phyloP scores from a whole-genome alignment of 2,888 invertebrate genomes.

The Cyaniris semiargus region DNA sequence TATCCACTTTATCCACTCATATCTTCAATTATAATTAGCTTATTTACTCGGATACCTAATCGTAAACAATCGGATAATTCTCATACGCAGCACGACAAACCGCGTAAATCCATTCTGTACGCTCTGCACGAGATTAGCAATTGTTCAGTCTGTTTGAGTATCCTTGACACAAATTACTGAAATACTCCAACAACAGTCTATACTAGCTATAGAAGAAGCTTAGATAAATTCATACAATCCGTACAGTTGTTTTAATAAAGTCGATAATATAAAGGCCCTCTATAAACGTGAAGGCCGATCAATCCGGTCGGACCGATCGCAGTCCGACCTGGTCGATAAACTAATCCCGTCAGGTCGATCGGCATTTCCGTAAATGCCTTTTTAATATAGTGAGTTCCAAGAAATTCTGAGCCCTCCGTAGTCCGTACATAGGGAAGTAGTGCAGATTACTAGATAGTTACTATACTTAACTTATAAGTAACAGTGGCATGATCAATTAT shows the following conservation, averaged over 20 bases:
- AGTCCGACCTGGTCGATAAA: too few relatives aligned
- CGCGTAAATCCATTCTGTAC: background rate
- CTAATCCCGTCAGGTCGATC: too few relatives aligned
- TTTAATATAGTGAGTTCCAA: too few relatives aligned
- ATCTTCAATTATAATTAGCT: background rate
- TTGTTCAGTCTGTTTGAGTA: constrained; percentile 6
- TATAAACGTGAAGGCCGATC: too few relatives aligned
- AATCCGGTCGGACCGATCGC: too few relatives aligned
- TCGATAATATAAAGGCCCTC: too few relatives aligned
- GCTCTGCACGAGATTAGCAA: background rate
- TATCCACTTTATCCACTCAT: background rate
- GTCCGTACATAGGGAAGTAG: too few relatives aligned
- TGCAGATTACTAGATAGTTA: too few relatives aligned
- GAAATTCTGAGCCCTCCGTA: too few relatives aligned
- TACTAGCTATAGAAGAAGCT: background rate
- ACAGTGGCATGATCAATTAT: too few relatives aligned
- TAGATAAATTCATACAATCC: background rate
- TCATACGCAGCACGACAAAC: background rate
- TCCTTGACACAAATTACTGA: constrained; percentile 29
- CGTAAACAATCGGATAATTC: background rate
- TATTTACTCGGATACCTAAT: background rate
- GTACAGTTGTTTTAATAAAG: background rate
- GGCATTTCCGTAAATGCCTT: too few relatives aligned
- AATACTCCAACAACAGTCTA: constrained; percentile 17
- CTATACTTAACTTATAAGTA: too few relatives aligned